These are phyloP conservation scores for Salvelinus sp. DNA, from an alignment of 2,113 vertebrate genomes.

Conservation along the genomic window DNA sequence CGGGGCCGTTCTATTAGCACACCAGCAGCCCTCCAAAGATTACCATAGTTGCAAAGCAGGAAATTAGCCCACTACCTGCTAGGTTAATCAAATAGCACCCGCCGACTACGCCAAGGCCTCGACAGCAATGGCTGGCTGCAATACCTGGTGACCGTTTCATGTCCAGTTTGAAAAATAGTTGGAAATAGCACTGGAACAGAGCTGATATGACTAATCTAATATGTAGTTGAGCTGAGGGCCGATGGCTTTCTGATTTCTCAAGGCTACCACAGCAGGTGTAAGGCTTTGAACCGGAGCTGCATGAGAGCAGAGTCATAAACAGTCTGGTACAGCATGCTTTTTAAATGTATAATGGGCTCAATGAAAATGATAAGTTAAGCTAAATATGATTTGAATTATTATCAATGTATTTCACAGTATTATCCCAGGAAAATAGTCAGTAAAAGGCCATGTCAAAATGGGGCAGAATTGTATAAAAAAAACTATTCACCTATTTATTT, in stretches of 20 bases:
- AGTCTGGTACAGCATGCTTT: background rate
- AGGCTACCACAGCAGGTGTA: background rate
- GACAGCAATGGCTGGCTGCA: background rate
- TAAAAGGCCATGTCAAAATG: too few relatives aligned
- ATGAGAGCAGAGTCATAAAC: background rate
- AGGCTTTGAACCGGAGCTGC: background rate
- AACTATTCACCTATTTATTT: too few relatives aligned
- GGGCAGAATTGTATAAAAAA: too few relatives aligned
- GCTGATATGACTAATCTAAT: background rate
- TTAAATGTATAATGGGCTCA: background rate
- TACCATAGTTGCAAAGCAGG: background rate
- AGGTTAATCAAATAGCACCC: background rate
- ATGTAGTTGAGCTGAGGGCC: background rate
- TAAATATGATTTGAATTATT: too few relatives aligned
- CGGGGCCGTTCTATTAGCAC: background rate
- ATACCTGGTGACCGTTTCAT: background rate
- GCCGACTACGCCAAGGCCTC: background rate
- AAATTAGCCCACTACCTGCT: conserved; percentile 1
- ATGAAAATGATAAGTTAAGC: too few relatives aligned
- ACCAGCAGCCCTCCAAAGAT: conserved; percentile 1
- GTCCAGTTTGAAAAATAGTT: background rate
- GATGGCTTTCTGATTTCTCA: background rate
- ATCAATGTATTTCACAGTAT: too few relatives aligned
- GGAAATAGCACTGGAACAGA: background rate
- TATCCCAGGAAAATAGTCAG: too few relatives aligned